Percentiles rank a stretch among this genome's conserved stretches.
These are phyloP conservation scores for Nerophis ophidion DNA, from an alignment of 2,113 vertebrate species.

Conservation along the genomic window DNA sequence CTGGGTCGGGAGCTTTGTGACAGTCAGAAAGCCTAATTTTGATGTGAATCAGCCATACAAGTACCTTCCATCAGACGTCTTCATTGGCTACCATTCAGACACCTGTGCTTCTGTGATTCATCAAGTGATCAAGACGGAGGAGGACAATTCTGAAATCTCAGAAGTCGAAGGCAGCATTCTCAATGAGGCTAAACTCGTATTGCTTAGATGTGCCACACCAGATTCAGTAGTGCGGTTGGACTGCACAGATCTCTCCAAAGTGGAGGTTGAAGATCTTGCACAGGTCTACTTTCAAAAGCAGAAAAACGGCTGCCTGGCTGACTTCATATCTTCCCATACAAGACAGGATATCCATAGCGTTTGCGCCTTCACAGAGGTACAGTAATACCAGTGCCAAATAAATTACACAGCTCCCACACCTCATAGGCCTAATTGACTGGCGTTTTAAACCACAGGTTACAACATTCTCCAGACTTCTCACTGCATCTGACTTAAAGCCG, in stretches of 20 bases:
- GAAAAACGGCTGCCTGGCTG: conserved; percentile 77
- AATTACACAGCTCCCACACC: not conserved
- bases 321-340: conserved; percentile 74
- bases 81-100: conserved; percentile 87
- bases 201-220: conserved; percentile 86
- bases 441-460: conserved; percentile 74
- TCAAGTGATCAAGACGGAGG: conserved; percentile 70
- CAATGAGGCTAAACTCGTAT: conserved; percentile 66
- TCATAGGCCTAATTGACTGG: not conserved
- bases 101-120: conserved; percentile 86
- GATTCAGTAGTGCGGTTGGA: conserved; percentile 83
- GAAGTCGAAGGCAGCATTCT: conserved; percentile 49
- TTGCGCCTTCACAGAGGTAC: conserved; percentile 82
- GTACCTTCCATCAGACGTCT: conserved; percentile 78
- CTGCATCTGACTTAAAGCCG: conserved; percentile 71
- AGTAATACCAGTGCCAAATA: conserved; percentile 1
- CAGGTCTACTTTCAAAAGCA: conserved; percentile 75
- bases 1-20: conserved; percentile 76
- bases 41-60: conserved; percentile 39
- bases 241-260: conserved; percentile 44
- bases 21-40: conserved; percentile 27
- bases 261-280: conserved; percentile 53
- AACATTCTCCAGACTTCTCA: conserved; percentile 92
- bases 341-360: not conserved
- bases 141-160: not conserved